Percentiles rank a stretch among this genome's conserved stretches.
These are phyloP conservation scores for Corynorhinus townsendii DNA, from an alignment of 2,113 vertebrate genomes.

Conservation along the genomic window DNA sequence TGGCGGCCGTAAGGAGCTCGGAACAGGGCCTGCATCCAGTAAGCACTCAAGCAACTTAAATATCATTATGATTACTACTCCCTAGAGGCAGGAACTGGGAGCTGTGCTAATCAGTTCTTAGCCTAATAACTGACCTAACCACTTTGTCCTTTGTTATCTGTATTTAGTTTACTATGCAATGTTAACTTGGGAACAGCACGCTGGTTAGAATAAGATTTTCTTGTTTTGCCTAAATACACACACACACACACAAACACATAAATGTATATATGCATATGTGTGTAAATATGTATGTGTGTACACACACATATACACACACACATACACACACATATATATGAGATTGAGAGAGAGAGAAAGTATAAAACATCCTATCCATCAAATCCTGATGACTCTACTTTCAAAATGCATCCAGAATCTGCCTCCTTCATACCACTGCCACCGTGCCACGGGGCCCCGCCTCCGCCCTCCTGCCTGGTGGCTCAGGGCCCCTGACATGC, in stretches of 20 bases:
- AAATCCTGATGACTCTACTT: neutral
- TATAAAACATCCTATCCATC: neutral
- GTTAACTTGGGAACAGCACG: neutral
- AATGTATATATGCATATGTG: fast-evolving
- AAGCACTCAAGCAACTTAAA: neutral
- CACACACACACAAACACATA: neutral
- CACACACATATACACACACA: neutral
- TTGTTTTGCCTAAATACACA: neutral
- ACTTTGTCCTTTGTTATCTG: neutral
- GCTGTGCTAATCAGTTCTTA: neutral
- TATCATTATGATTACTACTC: no score
- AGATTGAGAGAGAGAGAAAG: neutral
- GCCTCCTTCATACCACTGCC: no score
- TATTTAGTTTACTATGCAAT: neutral
- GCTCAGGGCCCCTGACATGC: neutral
- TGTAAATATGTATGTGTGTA: neutral
- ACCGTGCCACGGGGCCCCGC: neutral
- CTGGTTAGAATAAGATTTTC: neutral
- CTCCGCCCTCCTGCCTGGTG: neutral
- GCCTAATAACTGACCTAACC: neutral
- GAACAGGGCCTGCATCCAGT: neutral
- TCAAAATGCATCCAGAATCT: neutral
- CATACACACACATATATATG: neutral
- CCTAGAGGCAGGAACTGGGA: neutral
- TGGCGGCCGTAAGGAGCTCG: neutral